Conservation (phyloP, 2,113 vertebrate genomes). For the Anarhynchus alexandrinus region DNA sequence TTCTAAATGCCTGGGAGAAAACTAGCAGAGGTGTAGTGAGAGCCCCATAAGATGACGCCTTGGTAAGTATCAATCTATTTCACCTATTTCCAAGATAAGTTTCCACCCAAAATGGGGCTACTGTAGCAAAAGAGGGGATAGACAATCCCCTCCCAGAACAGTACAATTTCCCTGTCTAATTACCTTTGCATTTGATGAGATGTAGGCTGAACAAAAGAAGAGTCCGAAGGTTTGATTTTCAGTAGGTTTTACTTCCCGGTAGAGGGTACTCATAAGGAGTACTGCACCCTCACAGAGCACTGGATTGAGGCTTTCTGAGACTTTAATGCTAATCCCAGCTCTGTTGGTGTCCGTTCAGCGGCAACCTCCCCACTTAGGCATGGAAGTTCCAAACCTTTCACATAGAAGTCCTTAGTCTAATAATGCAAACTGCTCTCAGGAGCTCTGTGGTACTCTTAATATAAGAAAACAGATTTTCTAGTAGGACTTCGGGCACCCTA, state of each 20-base stretch:
- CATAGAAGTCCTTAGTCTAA: background rate
- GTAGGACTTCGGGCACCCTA: background rate
- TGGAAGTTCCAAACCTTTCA: background rate
- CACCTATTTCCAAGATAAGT: background rate
- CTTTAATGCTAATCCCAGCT: background rate
- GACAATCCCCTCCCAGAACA: background rate
- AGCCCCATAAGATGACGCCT: background rate
- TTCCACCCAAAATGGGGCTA: background rate
- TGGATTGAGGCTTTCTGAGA: background rate
- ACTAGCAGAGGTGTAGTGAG: background rate
- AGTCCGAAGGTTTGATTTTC: conserved; percentile 6
- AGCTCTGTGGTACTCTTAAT: background rate
- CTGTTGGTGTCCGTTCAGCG: background rate
- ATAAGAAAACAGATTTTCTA: background rate
- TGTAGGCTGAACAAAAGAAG: background rate
- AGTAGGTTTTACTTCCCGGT: background rate
- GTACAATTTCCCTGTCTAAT: background rate
- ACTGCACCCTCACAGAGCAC: background rate
- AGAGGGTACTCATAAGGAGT: too few species aligned
- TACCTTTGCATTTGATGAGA: background rate
- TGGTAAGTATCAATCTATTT: background rate
- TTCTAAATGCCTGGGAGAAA: background rate
- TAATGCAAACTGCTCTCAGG: background rate
- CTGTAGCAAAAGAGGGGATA: background rate
- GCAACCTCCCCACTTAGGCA: background rate